Percentiles rank a stretch among this genome's conserved stretches.
phyloP scores from a whole-genome alignment of 2,888 invertebrate genomes.

The Disparrhopalites patrizii region DNA sequence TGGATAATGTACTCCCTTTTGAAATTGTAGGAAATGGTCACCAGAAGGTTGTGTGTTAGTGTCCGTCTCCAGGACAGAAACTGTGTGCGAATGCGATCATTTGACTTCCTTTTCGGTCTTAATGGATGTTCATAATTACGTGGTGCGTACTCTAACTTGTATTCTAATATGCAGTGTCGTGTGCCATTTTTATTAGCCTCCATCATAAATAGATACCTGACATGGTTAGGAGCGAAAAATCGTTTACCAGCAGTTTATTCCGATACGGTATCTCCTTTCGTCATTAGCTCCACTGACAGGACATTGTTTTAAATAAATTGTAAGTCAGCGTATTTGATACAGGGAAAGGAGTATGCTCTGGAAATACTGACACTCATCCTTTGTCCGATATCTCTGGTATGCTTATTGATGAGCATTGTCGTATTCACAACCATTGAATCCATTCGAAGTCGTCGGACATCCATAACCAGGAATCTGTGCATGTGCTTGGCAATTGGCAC shows the following conservation, averaged over 20 bases:
- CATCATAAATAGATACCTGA: too few relatives aligned
- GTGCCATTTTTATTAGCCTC: too few relatives aligned
- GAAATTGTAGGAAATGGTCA: conserved; percentile 44
- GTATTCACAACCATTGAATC: conserved; percentile 59
- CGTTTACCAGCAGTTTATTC: too few relatives aligned
- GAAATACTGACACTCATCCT: conserved; percentile 54
- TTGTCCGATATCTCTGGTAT: conserved; percentile 75
- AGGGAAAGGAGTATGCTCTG: conserved; percentile 49
- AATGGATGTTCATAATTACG: conserved; percentile 51
- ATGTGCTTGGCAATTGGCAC: conserved; percentile 86
- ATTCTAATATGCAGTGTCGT: background rate
- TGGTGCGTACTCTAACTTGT: conserved; percentile 37
- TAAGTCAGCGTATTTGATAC: background rate
- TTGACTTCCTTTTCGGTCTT: conserved; percentile 53
- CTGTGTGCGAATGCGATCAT: conserved; percentile 52
- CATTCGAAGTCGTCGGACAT: conserved; percentile 80
- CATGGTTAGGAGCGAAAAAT: too few relatives aligned
- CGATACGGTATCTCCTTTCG: too few relatives aligned
- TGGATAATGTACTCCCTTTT: background rate
- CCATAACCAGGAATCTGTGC: conserved; percentile 95
- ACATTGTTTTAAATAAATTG: background rate
- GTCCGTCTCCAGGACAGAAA: conserved; percentile 50
- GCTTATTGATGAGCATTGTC: conserved; percentile 70
- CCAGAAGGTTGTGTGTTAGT: conserved; percentile 48
- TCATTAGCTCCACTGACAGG: too few relatives aligned